Evolutionary conservation across 2,797 vertebrate species (phyloP).

Genomic region (Labroides dimidiatus): DNA sequence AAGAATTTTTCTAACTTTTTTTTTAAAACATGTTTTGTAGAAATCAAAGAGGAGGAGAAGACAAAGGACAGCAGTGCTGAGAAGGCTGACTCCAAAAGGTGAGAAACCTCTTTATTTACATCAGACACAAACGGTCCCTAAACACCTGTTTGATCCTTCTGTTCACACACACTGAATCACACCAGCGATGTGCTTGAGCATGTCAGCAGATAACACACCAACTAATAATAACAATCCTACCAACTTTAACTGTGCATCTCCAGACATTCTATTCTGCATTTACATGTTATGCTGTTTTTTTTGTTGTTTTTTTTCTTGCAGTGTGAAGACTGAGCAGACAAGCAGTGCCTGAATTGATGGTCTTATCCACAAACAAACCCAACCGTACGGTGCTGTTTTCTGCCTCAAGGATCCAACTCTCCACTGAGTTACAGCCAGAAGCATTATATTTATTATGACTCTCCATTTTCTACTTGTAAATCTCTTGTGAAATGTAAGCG

Average conservation of each 20-base stretch:
- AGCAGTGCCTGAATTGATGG: conserved; percentile 85
- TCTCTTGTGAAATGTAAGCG: conserved; percentile 38
- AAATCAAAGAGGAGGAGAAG: conserved; percentile 93
- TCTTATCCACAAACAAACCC: neutral
- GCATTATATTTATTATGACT: conserved; percentile 78
- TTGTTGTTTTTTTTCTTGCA: conserved; percentile 66
- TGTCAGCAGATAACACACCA: no score
- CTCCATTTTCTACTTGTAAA: conserved; percentile 59
- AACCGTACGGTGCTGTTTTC: conserved; percentile 19
- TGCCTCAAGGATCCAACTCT: conserved; percentile 23
- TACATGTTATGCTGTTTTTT: neutral
- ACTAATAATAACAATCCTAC: no score
- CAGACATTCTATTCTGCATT: no score
- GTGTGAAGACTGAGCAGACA: conserved; percentile 91
- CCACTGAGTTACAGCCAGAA: conserved; percentile 28
- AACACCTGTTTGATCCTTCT: no score
- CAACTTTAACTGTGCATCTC: no score
- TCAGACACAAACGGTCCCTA: no score
- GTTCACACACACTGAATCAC: no score
- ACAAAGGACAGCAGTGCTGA: conserved; percentile 88
- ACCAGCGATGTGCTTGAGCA: no score
- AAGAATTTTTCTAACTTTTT: no score
- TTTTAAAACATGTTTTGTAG: conserved; percentile 64
- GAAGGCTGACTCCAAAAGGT: conserved; percentile 91
- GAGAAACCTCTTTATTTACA: conserved; percentile 20